phyloP scores from a whole-genome alignment of 2,113 vertebrate genomes.

The Calyptomena viridis region DNA sequence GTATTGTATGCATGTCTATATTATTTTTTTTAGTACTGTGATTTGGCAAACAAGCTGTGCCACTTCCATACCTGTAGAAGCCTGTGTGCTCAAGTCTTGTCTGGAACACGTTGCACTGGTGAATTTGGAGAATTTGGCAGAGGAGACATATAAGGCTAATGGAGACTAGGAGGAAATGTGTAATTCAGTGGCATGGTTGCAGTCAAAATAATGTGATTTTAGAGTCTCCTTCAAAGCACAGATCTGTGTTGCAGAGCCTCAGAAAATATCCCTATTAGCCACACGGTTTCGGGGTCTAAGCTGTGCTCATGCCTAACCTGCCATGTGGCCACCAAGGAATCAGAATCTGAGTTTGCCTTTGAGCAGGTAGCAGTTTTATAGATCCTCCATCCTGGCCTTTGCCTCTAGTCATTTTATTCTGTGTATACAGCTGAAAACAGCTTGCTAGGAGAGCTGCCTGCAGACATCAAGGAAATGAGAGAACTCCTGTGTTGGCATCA shows the following conservation, averaged over 20 bases:
- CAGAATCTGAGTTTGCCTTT: not conserved
- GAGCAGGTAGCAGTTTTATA: not conserved
- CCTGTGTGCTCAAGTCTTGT: not conserved
- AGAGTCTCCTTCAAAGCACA: not conserved
- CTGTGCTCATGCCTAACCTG: not conserved
- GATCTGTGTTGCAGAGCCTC: not conserved
- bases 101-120: fast-evolving
- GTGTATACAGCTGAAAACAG: not conserved
- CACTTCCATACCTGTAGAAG: not conserved
- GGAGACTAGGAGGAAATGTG: not conserved
- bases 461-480: not conserved
- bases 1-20: not conserved
- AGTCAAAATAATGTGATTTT: not conserved
- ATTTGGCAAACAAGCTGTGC: not conserved
- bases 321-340: not conserved
- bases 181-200: not conserved
- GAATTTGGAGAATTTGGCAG: not conserved
- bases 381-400: not conserved
- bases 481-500: not conserved
- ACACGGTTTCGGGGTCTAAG: not conserved
- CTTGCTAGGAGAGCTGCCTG: not conserved
- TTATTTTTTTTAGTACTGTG: not conserved
- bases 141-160: not conserved
- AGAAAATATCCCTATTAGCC: not conserved
- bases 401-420: not conserved